Evolutionary conservation across 2,113 vertebrate species (phyloP), one percentile per base, ranked within the genome.

Genomic region (Myotis yumanensis): DNA sequence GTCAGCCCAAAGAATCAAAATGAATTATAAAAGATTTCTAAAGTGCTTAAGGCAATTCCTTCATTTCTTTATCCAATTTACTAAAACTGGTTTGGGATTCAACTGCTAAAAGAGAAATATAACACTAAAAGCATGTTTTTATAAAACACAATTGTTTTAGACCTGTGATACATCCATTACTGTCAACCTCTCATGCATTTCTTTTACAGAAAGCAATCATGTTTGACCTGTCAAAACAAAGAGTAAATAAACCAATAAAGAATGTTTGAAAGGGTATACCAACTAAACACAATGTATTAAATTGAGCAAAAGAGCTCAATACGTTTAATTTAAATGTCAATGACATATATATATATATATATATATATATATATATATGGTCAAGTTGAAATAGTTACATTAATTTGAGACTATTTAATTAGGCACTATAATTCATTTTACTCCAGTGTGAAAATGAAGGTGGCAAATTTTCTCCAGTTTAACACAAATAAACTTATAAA

Each of bases 21-120:
- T 72, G 71, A 95, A 97, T 72, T 85, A 32, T 88, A 87, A 93
- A 96, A 96, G 95, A 92, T 48, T 51, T 92, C 97, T 98, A 98
- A 98, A 98, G 98, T 98, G 98, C 98, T 97, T 98, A 98, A 98
- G 97, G 97, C 98, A 98, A 96, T 91, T 98, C 83, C 90, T 97
- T 97, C 72, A 94, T 96, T 92, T 97, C 93, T 75, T 91, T 97
- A 98, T 97, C 96, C 96, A 98, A 64, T 93, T 94, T 95, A 96
- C 95, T 97, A 94, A 93, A 97, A 96, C 79, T 87, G 93, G 79
- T 91, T 83, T 1, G 79, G 35, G 87, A 97, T 96, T 97, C 97
- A 76, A 88, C 90, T 97, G 84, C 96, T 98, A 83, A 97, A 96
- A 97, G 95, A 72, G 59, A 96, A 95, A 96, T 86, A 59, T 15